Evolutionary conservation across 1,140 invertebrate genomes (phyloP), one percentile per base, ranked within the genome.

Genomic region (Parasteatoda tepidariorum): DNA sequence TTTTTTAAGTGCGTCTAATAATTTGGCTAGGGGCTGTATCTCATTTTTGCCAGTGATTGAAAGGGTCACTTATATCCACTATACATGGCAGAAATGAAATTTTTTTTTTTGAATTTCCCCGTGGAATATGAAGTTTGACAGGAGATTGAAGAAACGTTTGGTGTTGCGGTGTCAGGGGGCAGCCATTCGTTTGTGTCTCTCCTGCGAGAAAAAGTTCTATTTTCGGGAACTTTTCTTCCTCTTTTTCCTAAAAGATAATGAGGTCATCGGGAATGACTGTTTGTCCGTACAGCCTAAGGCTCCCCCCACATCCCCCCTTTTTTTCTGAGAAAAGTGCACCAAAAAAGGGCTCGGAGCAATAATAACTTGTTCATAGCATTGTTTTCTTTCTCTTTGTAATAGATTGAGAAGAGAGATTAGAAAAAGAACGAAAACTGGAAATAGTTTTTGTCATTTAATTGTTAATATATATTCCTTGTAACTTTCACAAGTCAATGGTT

Each of bases 281-380:
- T 9, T 48, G 38, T 48, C 31, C 57, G 75, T 76, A 57, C 75
- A 64, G 62, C 48, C n/a, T n/a, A n/a, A n/a, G n/a, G 54, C 54
- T 48, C 15, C 30, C 28, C 9, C 75, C 48, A 33, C 57, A 55
- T 22, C 30, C 28, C 18, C 34, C 22, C 31, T 64, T 64, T 62
- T 76, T 75, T 28, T 48, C 64, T n/a, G n/a, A 61, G 68, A 79
- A 78, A 54, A 62, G 64, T 61, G 64, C 22, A n/a, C n/a, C n/a
- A n/a, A n/a, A 18, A 30, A 64, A 41, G 31, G 33, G 64, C 64
- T 31, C 64, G 26, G 61, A 68, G 75, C 59, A 68, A 79, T 79
- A 79, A 79, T 79, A 79, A 66, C 62, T 68, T 79, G 75, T 79
- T 79, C 75, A 68, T 67, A 68, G 48, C 75, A 79, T 79, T 79